Percentiles rank a stretch among this genome's conserved stretches.
Conservation (phyloP, 1,140 invertebrate species). For the Ceratoteleas bidentatus region DNA sequence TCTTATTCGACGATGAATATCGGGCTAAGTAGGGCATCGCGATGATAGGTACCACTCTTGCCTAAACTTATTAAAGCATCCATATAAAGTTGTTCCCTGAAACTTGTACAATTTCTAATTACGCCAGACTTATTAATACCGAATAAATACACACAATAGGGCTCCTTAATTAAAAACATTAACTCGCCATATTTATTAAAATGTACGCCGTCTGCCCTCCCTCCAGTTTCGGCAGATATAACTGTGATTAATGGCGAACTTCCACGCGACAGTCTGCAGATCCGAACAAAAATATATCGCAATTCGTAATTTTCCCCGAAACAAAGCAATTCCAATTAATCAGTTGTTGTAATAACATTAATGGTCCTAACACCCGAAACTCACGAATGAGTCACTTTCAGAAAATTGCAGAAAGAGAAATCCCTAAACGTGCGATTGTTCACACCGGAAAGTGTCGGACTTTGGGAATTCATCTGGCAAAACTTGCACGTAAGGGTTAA, state of each 20-base stretch:
- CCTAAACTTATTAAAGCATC: conserved; percentile 13
- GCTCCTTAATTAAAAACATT: background rate
- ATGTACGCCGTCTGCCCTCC: background rate
- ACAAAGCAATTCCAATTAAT: no score
- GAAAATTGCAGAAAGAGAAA: no score
- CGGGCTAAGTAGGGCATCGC: background rate
- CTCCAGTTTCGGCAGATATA: background rate
- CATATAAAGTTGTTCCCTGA: conserved; percentile 8
- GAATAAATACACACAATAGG: background rate
- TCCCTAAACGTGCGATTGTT: no score
- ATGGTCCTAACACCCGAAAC: no score
- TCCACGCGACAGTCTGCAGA: background rate
- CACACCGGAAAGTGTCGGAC: conserved; percentile 45
- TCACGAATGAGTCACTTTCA: no score
- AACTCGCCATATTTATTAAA: background rate
- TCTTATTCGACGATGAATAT: conserved; percentile 9
- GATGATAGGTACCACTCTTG: conserved; percentile 1
- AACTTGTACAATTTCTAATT: conserved; percentile 3
- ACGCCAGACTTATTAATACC: background rate
- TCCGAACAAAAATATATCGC: background rate
- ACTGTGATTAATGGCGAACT: background rate
- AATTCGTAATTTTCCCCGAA: no score
- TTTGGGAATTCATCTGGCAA: conserved; percentile 60
- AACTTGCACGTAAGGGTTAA: conserved; percentile 65
- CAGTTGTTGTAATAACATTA: no score